Base-by-base conservation (phyloP, 92 coral and sea anemone genomes). In the Micromussa lordhowensis region DNA sequence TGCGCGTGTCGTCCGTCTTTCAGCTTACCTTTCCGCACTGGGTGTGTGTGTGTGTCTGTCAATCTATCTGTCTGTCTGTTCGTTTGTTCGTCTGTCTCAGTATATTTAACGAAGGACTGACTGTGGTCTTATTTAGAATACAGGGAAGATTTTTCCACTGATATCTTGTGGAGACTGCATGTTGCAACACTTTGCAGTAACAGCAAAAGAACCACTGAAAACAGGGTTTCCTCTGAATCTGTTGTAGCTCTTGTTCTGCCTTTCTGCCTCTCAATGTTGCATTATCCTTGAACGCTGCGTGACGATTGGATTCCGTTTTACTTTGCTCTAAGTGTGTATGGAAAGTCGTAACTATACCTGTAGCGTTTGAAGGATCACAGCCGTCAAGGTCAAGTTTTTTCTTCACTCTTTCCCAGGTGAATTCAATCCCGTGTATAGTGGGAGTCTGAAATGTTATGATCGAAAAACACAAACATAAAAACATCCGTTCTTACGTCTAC, bases 361-460 rank as follows among this genome's bases (percentile, higher is more conserved):
- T 48, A 19, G 77, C 90, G 64, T 79, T 80, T 58, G 32, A 87
- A 17, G 64, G 72, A 18, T 81, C 70, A 22, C 85, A 90, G 18
- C 68, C 88, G 21, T 86, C 59, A 64, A 96, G 75, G 49, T 91
- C 85, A 55, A 97, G 88, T 51, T 34, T 97, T 69, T 91, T 90
- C 91, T 87, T 92, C 54, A 97, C 86, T 30, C 82, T 91, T 14
- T 84, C 89, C 90, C 94, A 97, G 31, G 88, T 66, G 51, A 95
- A 97, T 85, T 94, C 97, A 68, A 94, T 85, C 21, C 98, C 99
- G 59, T 92, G 89, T 51, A 97, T 94, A 49, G 86, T 82, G 1
- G 98, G 91, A 44, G 81, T 63, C 99, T 97, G 79, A 57, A 88
- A 70, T 54, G 26, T 7, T 26, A 66, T 26, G 1, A 66, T 10